Percentiles rank a stretch among this genome's conserved stretches.
Evolutionary conservation across 2,113 vertebrate genomes (phyloP).

Genomic region (Polyodon spathula): DNA sequence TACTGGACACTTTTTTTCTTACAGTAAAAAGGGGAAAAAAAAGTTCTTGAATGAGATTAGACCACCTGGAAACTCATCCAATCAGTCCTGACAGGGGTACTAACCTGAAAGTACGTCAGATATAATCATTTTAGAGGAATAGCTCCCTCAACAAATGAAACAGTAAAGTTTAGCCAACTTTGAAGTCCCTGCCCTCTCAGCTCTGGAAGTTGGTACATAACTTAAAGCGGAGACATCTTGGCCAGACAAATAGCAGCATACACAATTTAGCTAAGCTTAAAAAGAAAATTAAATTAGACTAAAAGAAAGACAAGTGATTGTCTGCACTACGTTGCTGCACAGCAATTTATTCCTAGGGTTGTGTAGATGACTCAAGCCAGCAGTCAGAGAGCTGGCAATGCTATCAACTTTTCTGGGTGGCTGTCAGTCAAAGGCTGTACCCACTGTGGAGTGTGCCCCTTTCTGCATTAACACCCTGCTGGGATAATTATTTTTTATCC

Average conservation of each 20-base stretch:
- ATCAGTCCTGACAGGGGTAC: no score
- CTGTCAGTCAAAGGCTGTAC: constrained; percentile 59
- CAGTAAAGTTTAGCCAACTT: not conserved
- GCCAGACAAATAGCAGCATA: constrained; percentile 17
- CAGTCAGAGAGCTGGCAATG: constrained; percentile 54
- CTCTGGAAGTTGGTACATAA: not conserved
- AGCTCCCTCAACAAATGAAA: no score
- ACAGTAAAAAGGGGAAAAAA: no score
- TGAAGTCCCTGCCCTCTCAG: not conserved
- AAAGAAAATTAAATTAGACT: constrained; percentile 48
- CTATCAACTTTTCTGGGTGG: constrained; percentile 61
- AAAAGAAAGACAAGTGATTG: constrained; percentile 41
- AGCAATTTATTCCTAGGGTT: constrained; percentile 52
- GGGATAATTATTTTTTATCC: constrained; percentile 73
- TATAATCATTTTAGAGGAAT: no score
- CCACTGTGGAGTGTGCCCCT: constrained; percentile 55
- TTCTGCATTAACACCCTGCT: constrained; percentile 67
- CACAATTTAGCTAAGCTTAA: constrained; percentile 37
- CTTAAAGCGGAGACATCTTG: not conserved
- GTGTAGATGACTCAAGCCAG: constrained; percentile 48
- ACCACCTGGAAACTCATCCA: no score
- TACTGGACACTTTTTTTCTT: no score
- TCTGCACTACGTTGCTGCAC: constrained; percentile 41
- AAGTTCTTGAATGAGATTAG: no score
- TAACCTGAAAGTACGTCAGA: no score